Evolutionary conservation across 2,797 vertebrate species (phyloP).

Genomic region (Enteromius paludinosus): DNA sequence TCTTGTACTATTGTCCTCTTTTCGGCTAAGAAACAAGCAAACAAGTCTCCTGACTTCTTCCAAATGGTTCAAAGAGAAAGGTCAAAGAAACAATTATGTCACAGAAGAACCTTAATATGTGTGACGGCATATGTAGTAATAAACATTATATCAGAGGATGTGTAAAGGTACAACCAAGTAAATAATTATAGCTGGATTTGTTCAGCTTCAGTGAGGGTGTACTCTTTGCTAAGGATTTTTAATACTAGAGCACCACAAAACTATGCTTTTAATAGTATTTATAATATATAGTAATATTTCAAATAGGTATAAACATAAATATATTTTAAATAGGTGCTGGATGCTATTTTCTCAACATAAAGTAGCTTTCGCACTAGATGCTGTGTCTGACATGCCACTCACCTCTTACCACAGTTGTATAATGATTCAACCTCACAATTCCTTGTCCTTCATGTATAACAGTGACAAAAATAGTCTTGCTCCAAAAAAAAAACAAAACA

Average conservation of each 20-base stretch:
- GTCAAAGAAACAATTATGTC: too few relatives aligned
- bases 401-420: background rate
- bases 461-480: background rate
- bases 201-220: background rate
- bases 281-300: too few relatives aligned
- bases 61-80: background rate
- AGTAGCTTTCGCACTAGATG: background rate
- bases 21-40: background rate
- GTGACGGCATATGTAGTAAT: background rate
- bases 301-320: too few relatives aligned
- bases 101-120: background rate
- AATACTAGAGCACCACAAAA: conserved; percentile 31
- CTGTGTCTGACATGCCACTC: background rate
- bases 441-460: background rate
- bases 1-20: background rate
- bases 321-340: background rate
- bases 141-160: too few relatives aligned
- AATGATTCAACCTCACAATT: background rate
- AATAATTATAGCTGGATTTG: background rate
- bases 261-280: background rate
- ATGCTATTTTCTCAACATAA: too few relatives aligned
- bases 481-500: background rate
- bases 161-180: background rate
- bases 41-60: background rate
- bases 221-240: background rate